These are phyloP conservation scores for Myiozetetes cayanensis DNA, from an alignment of 2,113 vertebrate genomes.

Conservation along the genomic window DNA sequence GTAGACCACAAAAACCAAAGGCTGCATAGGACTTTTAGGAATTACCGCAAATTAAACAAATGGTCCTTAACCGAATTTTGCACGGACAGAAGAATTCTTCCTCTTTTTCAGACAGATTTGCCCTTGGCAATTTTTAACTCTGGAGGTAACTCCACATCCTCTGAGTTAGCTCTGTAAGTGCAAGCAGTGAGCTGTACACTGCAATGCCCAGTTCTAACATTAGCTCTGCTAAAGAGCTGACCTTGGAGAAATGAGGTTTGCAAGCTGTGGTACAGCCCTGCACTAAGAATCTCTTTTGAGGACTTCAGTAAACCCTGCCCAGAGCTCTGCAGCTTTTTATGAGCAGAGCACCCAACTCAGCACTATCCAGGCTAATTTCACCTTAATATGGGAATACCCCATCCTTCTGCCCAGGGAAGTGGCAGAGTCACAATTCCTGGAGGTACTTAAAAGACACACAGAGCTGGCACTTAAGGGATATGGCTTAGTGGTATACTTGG, in stretches of 20 bases:
- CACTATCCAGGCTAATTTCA: neutral
- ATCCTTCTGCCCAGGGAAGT: neutral
- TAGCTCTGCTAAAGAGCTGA: neutral
- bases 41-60: neutral
- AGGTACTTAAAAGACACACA: neutral
- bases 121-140: neutral
- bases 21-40: neutral
- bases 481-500: neutral
- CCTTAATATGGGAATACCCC: neutral
- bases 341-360: neutral
- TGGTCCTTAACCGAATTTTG: neutral
- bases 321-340: neutral
- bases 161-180: neutral
- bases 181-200: neutral
- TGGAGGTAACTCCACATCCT: neutral
- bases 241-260: neutral
- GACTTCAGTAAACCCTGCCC: neutral
- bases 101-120: neutral
- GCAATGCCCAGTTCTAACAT: neutral
- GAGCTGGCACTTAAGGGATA: neutral
- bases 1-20: neutral
- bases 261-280: neutral
- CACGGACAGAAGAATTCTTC: neutral
- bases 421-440: neutral
- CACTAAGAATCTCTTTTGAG: neutral